Evolutionary conservation across 1,140 invertebrate genomes (phyloP), one percentile per base, ranked within the genome.

Genomic region (Macrobrachium rosenbergii): DNA sequence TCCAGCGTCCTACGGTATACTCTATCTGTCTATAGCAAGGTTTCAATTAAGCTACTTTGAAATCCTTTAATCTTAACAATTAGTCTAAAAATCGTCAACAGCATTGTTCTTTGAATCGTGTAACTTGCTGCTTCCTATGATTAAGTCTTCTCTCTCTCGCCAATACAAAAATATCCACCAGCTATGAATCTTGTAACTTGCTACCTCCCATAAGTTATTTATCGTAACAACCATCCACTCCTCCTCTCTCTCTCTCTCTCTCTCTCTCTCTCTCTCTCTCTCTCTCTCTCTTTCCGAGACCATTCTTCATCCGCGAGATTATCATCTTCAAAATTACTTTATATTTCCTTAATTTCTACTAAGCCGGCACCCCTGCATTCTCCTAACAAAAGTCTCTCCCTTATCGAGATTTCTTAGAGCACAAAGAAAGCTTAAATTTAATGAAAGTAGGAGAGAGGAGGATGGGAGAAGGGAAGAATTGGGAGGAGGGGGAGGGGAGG

Each of bases 311-410:
- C 72, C 81, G 23, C n/a, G 81, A 83, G 81, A 83, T 83, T 59
- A 19, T 83, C 73, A 83, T 83, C 81, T 83, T n/a, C 43, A 59
- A 83, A 82, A 73, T 73, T 83, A 45, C 81, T 83, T 83, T 69
- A 83, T 83, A 83, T 83, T 83, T 73, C 64, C 81, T n/a, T 83
- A 72, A 83, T 83, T 83, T 83, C 59, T 52, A 67, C 64, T 67
- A 43, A 17, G 76, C 28, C 76, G 52, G 21, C 76, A n/a, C 76
- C 59, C n/a, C n/a, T n/a, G 12, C 10, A 28, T n/a, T 69, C 73
- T 12, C 58, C 75, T 58, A 45, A 21, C 52, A 52, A 77, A 52
- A 12, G 52, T 52, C 8, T 52, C 52, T 52, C 52, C 52, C 52
- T 52, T 12, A 12, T 52, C 52, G 12, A 52, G 52, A 52, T 52